Conservation (phyloP, 2,797 vertebrate species). For the Pantherophis vulpinus region DNA sequence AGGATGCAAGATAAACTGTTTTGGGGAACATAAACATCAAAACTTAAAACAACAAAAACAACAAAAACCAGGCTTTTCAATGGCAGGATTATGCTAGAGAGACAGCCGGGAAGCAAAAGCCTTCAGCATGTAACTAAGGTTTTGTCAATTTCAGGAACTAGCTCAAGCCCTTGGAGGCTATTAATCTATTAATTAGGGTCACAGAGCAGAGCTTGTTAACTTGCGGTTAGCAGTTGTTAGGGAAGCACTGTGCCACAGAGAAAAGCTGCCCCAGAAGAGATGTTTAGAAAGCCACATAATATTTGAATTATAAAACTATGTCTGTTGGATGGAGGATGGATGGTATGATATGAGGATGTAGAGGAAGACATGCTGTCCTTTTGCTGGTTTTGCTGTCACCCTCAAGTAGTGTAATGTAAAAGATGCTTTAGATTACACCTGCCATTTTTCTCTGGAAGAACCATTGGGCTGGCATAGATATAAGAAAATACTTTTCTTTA, state of each 20-base stretch:
- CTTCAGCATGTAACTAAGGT: background rate
- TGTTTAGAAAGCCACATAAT: background rate
- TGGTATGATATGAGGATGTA: background rate
- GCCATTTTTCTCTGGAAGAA: background rate
- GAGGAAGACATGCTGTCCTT: background rate
- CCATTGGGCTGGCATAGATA: background rate
- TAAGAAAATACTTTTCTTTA: background rate
- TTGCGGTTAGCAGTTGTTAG: background rate
- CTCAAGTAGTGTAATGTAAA: background rate
- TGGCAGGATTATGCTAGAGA: background rate
- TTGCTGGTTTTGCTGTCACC: background rate
- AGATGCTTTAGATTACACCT: background rate
- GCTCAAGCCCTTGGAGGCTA: background rate
- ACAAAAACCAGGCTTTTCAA: background rate
- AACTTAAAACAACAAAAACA: background rate
- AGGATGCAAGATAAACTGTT: background rate
- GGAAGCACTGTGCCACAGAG: background rate
- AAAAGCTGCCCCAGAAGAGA: background rate
- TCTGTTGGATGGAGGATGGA: background rate
- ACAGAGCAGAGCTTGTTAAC: constrained; percentile 1
- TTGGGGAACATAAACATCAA: background rate
- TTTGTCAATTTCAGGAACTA: background rate
- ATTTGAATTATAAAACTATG: background rate
- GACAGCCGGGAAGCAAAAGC: background rate
- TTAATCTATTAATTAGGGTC: background rate